A percentile compares a stretch with the other conserved stretches of the same genome.
phyloP scores from a whole-genome alignment of 1,140 invertebrate genomes.

The Drosophila pandora region DNA sequence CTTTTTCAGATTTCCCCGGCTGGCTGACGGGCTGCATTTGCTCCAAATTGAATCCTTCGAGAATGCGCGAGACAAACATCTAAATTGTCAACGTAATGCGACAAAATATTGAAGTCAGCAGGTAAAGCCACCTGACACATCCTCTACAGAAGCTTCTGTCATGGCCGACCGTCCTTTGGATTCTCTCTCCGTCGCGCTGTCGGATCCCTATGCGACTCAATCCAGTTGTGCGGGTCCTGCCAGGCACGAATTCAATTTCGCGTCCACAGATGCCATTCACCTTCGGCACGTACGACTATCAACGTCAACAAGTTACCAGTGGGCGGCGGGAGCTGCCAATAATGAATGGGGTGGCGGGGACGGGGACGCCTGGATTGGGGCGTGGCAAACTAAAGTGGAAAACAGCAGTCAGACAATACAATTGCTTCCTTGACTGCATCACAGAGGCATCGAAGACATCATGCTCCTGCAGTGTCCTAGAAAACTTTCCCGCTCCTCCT shows the following conservation, averaged over 20 bases:
- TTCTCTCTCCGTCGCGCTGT: conserved; percentile 1
- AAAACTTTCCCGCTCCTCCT: conserved; percentile 54
- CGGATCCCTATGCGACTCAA: conserved; percentile 59
- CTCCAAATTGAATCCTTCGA: conserved; percentile 72
- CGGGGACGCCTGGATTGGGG: conserved; percentile 7
- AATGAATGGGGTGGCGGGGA: background rate
- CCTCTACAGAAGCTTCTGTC: conserved; percentile 2
- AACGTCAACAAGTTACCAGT: conserved; percentile 79
- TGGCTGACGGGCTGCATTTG: conserved; percentile 58
- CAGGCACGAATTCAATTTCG: conserved; percentile 82
- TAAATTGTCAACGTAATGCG: conserved; percentile 82
- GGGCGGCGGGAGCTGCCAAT: background rate
- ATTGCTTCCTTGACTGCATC: conserved; percentile 80
- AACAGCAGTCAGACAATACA: conserved; percentile 81
- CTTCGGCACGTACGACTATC: conserved; percentile 81
- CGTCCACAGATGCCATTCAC: conserved; percentile 82
- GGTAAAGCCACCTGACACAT: conserved; percentile 53
- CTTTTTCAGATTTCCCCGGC: conserved; percentile 62
- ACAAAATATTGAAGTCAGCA: conserved; percentile 81
- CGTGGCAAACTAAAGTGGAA: conserved; percentile 75
- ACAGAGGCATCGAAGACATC: conserved; percentile 49
- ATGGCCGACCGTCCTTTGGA: too few species aligned
- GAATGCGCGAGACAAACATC: conserved; percentile 80
- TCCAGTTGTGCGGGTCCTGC: conserved; percentile 60
- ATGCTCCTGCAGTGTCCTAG: conserved; percentile 36